Evolutionary conservation across 1,140 invertebrate species (phyloP).

Genomic region (Lordiphosa collinella): DNA sequence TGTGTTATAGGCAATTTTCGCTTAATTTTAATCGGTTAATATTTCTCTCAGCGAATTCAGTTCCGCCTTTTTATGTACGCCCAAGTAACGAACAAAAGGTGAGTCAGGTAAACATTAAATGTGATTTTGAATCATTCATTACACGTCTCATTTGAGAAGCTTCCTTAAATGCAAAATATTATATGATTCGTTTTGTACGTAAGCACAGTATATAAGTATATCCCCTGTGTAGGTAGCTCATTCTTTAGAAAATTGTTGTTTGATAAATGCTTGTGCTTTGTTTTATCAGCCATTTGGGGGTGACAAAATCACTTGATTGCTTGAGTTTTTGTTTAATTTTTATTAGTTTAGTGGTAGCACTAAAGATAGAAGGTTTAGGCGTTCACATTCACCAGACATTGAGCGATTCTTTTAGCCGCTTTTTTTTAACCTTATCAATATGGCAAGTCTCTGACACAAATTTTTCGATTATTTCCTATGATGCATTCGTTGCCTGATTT

Average conservation of each 20-base stretch:
- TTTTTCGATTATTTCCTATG: background rate
- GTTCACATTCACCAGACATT: conserved; percentile 1
- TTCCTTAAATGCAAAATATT: conserved; percentile 29
- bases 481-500: background rate
- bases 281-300: conserved; percentile 32
- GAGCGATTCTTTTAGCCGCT: conserved; percentile 10
- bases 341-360: conserved; percentile 12
- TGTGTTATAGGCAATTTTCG: conserved; percentile 17
- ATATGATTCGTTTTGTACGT: background rate
- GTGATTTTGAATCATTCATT: conserved; percentile 34
- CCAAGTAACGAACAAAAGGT: conserved; percentile 1
- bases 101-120: conserved; percentile 31
- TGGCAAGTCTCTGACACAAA: conserved; percentile 18
- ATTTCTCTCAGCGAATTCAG: conserved; percentile 28
- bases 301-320: conserved; percentile 38
- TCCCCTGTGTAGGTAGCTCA: conserved; percentile 9
- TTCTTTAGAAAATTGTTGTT: no score
- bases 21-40: conserved; percentile 16
- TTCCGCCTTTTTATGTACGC: conserved; percentile 42
- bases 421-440: conserved; percentile 15
- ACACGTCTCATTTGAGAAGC: conserved; percentile 27
- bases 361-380: conserved; percentile 21
- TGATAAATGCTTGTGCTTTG: conserved; percentile 28
- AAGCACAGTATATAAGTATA: background rate
- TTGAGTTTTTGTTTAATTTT: conserved; percentile 5